Evolutionary conservation across 2,888 invertebrate species (phyloP).

Genomic region (Perdita meconis): DNA sequence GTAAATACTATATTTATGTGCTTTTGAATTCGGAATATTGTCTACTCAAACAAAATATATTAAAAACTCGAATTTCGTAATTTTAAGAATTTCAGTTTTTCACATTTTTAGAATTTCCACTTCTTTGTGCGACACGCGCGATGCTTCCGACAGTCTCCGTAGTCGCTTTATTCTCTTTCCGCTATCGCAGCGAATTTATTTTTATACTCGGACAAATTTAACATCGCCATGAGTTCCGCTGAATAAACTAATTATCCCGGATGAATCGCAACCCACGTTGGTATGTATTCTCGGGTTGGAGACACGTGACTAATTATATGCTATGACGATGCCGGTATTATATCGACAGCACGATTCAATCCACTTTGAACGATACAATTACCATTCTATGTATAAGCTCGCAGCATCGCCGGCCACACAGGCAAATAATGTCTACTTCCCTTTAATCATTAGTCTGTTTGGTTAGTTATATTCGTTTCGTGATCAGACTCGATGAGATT

Average conservation of each 20-base stretch:
- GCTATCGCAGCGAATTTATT: neutral
- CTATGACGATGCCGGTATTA: neutral
- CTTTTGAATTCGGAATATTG: no score
- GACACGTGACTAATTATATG: constrained; percentile 15
- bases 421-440: constrained; percentile 1
- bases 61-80: no score
- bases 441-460: constrained; percentile 21
- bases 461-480: constrained; percentile 22
- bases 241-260: constrained; percentile 20
- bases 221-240: neutral
- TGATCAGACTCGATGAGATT: neutral
- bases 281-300: constrained; percentile 6
- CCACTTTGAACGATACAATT: constrained; percentile 33
- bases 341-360: constrained; percentile 31
- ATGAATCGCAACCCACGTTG: constrained; percentile 6
- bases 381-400: constrained; percentile 1
- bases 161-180: no score
- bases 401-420: neutral
- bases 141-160: no score
- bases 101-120: no score
- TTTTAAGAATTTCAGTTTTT: no score
- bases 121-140: no score
- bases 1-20: no score
- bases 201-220: neutral
- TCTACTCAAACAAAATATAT: no score